Percentiles rank a stretch among this genome's conserved stretches.
Conservation (phyloP, 2,888 invertebrate species). For the Metalampra italica region DNA sequence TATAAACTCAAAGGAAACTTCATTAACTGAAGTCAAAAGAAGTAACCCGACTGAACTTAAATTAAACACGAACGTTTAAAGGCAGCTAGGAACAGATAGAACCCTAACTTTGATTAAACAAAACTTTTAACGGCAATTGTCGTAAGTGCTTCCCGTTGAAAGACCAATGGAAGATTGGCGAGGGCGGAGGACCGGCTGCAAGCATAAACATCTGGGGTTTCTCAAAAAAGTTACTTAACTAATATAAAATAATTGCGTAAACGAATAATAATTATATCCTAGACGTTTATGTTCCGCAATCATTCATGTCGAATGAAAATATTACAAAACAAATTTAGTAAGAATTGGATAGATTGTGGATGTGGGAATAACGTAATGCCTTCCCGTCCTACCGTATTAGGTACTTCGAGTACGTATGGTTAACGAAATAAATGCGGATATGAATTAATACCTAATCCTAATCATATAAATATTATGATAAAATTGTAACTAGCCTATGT, state of each 20-base stretch:
- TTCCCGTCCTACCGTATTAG: no score
- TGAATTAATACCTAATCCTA: no score
- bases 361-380: no score
- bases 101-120: neutral
- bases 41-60: neutral
- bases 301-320: neutral
- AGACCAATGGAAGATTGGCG: neutral
- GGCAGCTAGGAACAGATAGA: neutral
- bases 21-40: neutral
- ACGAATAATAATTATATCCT: neutral
- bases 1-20: no score
- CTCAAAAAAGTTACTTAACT: neutral
- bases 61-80: neutral
- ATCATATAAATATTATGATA: no score
- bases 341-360: no score
- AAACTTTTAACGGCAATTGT: neutral
- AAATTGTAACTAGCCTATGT: no score
- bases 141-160: neutral
- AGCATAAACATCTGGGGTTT: neutral
- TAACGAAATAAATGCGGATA: no score
- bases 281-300: neutral
- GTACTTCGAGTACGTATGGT: no score
- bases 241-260: neutral
- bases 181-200: no score
- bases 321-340: neutral